Evolutionary conservation across 2,888 invertebrate genomes (phyloP).

Genomic region (Lycophotia porphyrea): DNA sequence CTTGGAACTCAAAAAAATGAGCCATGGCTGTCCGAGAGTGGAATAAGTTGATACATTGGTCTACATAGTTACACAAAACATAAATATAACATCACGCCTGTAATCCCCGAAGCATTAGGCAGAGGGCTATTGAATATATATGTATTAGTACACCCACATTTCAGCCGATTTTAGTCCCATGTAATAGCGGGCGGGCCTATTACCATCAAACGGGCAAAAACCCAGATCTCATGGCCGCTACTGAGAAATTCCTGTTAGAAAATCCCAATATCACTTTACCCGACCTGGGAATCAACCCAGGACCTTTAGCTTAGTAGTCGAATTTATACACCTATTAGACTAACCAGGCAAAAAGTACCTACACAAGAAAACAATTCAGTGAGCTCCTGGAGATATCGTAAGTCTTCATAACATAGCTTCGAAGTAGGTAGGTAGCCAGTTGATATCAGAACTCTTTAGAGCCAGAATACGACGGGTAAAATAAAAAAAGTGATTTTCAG

Average conservation of each 20-base stretch:
- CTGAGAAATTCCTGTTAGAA: background rate
- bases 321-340: background rate
- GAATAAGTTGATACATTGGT: too few species aligned
- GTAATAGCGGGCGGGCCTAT: too few species aligned
- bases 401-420: background rate
- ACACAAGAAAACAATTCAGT: background rate
- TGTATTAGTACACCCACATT: too few species aligned
- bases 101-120: too few species aligned
- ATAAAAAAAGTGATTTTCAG: slow-evolving; percentile 50
- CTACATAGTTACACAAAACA: too few species aligned
- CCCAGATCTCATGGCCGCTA: background rate
- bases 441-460: slow-evolving; percentile 20
- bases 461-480: slow-evolving; percentile 11
- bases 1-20: too few species aligned
- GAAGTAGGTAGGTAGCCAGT: slow-evolving; percentile 17
- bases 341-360: background rate
- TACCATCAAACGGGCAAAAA: too few species aligned
- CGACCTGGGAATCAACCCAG: background rate
- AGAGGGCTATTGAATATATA: too few species aligned
- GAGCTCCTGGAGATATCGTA: background rate
- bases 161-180: too few species aligned
- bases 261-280: background rate
- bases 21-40: too few species aligned
- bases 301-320: background rate
- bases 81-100: too few species aligned